These are phyloP conservation scores for Valencia hispanica DNA, from an alignment of 2,797 vertebrate species.

Conservation along the genomic window DNA sequence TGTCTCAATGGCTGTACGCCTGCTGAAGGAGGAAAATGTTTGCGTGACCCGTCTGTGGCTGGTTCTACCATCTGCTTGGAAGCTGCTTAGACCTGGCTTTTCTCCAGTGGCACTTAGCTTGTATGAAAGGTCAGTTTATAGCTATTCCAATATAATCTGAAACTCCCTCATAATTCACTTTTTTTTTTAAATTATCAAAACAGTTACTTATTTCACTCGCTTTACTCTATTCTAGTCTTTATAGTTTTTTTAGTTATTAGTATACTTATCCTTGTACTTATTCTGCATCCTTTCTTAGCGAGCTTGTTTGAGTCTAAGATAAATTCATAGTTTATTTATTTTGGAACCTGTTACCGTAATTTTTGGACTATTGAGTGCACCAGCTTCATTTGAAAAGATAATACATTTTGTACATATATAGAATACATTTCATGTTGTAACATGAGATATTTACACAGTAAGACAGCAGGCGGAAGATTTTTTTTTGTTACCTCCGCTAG, in stretches of 20 bases:
- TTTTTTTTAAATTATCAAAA: neutral
- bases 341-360: neutral
- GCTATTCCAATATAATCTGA: neutral
- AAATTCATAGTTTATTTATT: too few species aligned
- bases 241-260: neutral
- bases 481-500: too few species aligned
- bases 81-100: slow-evolving; percentile 53
- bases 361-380: too few species aligned
- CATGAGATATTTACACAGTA: too few species aligned
- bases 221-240: neutral
- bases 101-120: slow-evolving; percentile 66
- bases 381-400: too few species aligned
- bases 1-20: slow-evolving; percentile 57
- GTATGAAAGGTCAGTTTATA: slow-evolving; percentile 62
- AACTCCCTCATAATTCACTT: neutral
- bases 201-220: neutral
- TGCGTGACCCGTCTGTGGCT: slow-evolving; percentile 60
- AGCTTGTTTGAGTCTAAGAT: too few species aligned
- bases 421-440: too few species aligned
- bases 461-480: too few species aligned
- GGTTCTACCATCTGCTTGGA: slow-evolving; percentile 70
- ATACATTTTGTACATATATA: too few species aligned
- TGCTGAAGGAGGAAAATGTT: slow-evolving; percentile 59
- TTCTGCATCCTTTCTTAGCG: neutral
- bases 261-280: neutral